Conservation (phyloP, 2,797 vertebrate genomes). For the Gorsachius magnificus region DNA sequence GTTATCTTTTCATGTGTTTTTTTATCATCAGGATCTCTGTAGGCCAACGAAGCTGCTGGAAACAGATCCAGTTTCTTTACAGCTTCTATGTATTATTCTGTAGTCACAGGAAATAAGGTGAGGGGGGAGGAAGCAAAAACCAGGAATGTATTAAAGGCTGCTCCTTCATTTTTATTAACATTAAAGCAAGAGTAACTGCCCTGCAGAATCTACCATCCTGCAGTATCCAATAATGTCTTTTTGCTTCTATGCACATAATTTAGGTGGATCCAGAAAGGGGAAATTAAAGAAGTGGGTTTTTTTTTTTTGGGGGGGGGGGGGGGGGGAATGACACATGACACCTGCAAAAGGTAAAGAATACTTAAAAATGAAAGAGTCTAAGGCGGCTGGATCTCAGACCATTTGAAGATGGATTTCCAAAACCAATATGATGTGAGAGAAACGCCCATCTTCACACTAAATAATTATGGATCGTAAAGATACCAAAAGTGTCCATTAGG, state of each 20-base stretch:
- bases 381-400: not conserved
- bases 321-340: no score
- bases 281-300: not conserved
- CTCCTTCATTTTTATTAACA: not conserved
- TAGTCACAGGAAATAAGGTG: not conserved
- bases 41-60: not conserved
- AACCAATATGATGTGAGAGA: not conserved
- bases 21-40: conserved; percentile 1
- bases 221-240: not conserved
- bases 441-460: not conserved
- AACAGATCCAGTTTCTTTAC: not conserved
- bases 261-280: not conserved
- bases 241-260: not conserved
- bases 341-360: not conserved
- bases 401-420: not conserved
- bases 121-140: not conserved
- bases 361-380: not conserved
- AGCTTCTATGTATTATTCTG: not conserved
- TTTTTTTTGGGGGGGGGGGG: not conserved
- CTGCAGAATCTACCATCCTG: not conserved
- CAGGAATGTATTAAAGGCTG: not conserved
- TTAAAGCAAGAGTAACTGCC: not conserved
- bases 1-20: conserved; percentile 28
- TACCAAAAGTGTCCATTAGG: accelerated
- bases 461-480: not conserved